Base-by-base conservation (phyloP, 2,888 invertebrate genomes). In the Diarsia rubi region DNA sequence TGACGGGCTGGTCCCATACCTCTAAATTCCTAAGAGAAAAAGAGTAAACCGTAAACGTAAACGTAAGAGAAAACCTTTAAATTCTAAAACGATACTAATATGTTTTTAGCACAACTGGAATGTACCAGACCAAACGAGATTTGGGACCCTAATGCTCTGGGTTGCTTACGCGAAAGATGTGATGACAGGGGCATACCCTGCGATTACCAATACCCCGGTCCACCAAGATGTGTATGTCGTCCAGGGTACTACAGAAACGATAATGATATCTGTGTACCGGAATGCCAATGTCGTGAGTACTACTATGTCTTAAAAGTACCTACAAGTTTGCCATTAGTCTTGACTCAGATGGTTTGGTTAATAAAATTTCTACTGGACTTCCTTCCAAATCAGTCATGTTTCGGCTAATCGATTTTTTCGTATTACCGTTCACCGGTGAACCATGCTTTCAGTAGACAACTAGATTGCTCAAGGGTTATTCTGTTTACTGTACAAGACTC, bases 71-170 rank as follows among this genome's bases (percentile, higher is more conserved):
- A 54, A 14, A 6, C 14, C 16, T 57, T 57, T 14, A 27, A 24
- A 24, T 16, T 27, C 19, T 31, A 0, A 57, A n/a, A 62, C 8
- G 0, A 16, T n/a, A 16, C 69, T 8, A 4, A 19, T 75, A 9
- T 47, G 0, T 52, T 52, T 69, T 71, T 76, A 93, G 93, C 91
- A n/a, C 86, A 88, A 42, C 80, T 92, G 27, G 64, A 82, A 0
- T 93, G 93, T 69, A 90, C 89, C 0, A 88, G 91, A 73, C 86
- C 80, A 6, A 88, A 93, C 44, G 93, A 93, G 85, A 81, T 86
- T 37, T 93, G 89, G 88, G 71, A 83, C 19, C 63, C 88, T 0
- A 86, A 91, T 21, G 87, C 93, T 0, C 85, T 87, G 11, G 75
- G 71, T 1, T 93, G 93, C 66, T 75, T 86, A 6, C 73, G 72